Evolutionary conservation across 2,888 invertebrate species (phyloP), one percentile per base, ranked within the genome.

Genomic region (Torymus texanus): DNA sequence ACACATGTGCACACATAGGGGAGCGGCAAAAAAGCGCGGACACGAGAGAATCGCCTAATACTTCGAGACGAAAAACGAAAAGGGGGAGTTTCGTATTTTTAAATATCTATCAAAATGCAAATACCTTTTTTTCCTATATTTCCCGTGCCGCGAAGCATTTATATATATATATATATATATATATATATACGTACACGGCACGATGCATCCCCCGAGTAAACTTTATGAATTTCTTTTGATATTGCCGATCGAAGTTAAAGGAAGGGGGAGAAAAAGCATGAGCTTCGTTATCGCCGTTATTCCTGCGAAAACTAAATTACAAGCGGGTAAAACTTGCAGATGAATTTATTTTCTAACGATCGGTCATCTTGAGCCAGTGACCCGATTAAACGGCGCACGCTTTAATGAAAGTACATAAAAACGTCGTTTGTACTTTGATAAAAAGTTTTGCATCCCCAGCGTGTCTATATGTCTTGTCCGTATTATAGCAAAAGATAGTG

Each of bases 21-120:
- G 51, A 14, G 18, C 29, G 50, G 41, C 59, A 8, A n/a, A 14
- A n/a, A 16, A 21, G 4, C 29, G 13, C 4, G n/a, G 14, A 14
- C 63, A 72, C 62, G 21, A 16, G 13, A 21, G 29, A 3, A 29
- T 16, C 16, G 55, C 8, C 55, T n/a, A 13, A 41, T 29, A 56
- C 51, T 75, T 70, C 51, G 41, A 8, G 41, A 41, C 16, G 16
- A 50, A 71, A 65, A 70, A 24, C 5, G 50, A 21, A 73, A 16
- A 55, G 41, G 18, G 12, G 18, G 61, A 13, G n/a, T 29, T 1
- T 16, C 11, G 55, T 13, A 16, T 66, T 62, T 61, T 67, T 55
- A 71, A 79, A 55, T 72, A 72, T 76, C 67, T 61, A 76, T 72
- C 72, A 76, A 77, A 73, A 77, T 77, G 73, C 53, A 77, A 73